Evolutionary conservation across 1,140 invertebrate species (phyloP), one percentile per base, ranked within the genome.

Genomic region (Leptestheria dahalacensis): DNA sequence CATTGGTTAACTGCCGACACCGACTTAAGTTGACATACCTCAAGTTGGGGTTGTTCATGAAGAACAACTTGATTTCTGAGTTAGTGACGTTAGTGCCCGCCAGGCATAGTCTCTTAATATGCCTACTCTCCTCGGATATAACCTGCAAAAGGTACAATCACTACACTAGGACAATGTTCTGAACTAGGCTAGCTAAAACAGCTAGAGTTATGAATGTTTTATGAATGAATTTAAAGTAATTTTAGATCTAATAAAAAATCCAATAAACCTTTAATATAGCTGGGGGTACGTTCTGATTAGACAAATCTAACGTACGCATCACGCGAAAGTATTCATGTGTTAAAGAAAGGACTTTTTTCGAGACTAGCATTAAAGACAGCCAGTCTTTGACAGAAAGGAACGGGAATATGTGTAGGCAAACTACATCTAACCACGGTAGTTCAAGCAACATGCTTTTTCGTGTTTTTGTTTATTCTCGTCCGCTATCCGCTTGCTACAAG

Each of bases 1-100:
- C 51, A 41, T 46, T 60, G 1, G 12, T 60, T 3, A 60, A 41
- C 28, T 20, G 58, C 24, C 23, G 50, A 52, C 49, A 26, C 15
- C 52, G 49, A 18, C 48, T 26, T 3, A 60, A 26, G 51, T 60
- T 49, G 23, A 60, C 4, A 15, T 52, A 26, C 41, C 4, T 23
- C 26, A 60, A 33, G 25, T 41, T 52, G n/a, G 15, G 58, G 51
- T 60, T 60, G 18, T 33, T 41, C 41, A 18, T 24, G 20, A 60
- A 29, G 10, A 60, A 3, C 10, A 20, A 26, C 49, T 60, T 50
- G 9, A 60, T 20, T 41, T 41, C 33, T 6, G 6, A 9, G 33
- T 41, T 41, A 15, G 33, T 41, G 33, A 15, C 21, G 18, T 18
- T 55, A 20, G 33, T 55, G 25, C n/a, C 12, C 33, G 23, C 21